phyloP scores from a whole-genome alignment of 2,888 invertebrate species.

The Euzetes globulus region DNA sequence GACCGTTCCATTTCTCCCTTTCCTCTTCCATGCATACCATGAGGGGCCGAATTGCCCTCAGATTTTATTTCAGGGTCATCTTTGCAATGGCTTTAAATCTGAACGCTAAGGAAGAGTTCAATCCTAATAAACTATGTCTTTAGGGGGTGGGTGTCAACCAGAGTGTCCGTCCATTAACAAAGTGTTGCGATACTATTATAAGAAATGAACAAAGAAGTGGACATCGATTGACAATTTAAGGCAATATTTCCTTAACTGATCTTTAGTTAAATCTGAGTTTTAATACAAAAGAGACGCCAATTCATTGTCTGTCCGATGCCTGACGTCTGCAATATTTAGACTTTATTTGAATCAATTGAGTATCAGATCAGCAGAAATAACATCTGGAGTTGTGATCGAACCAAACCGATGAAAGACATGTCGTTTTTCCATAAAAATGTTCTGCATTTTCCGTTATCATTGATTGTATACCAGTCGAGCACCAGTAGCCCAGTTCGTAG shows the following conservation, averaged over 20 bases:
- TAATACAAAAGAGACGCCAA: conserved; percentile 2
- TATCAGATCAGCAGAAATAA: background rate
- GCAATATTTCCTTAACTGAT: background rate
- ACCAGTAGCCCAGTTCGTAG: conserved; percentile 21
- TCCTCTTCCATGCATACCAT: background rate
- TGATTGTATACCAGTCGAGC: background rate
- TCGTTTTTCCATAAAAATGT: background rate
- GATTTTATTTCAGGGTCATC: conserved; percentile 28
- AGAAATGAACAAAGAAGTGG: conserved; percentile 1
- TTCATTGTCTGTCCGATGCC: background rate
- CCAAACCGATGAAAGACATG: background rate
- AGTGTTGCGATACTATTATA: background rate
- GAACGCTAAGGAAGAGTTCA: conserved; percentile 2
- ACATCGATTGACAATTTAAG: background rate
- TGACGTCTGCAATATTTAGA: background rate
- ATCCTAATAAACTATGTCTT: conserved; percentile 20
- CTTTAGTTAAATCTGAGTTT: background rate
- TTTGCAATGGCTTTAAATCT: conserved; percentile 14
- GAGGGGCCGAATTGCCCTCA: conserved; percentile 22
- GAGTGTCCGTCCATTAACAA: conserved; percentile 14
- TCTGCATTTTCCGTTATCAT: background rate
- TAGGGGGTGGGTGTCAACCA: conserved; percentile 20
- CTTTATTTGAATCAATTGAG: conserved; percentile 6
- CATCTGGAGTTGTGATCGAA: conserved; percentile 22
- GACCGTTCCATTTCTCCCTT: conserved; percentile 2